Evolutionary conservation across 2,888 invertebrate species (phyloP).

Genomic region (Apotomis turbidana): DNA sequence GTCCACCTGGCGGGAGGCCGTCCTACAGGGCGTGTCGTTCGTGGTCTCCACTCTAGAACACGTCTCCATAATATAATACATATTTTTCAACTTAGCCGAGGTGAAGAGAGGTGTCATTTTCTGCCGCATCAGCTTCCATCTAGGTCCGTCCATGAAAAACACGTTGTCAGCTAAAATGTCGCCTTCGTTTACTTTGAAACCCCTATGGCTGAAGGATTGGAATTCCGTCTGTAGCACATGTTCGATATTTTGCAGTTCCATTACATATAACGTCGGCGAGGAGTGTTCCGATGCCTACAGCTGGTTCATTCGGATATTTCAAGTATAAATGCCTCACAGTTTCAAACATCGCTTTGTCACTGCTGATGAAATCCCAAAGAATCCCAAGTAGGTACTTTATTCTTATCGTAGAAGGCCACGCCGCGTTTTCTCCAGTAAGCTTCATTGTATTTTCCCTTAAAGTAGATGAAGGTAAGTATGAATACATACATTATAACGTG

Average conservation of each 20-base stretch:
- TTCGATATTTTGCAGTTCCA: slow-evolving; percentile 56
- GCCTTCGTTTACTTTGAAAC: slow-evolving; percentile 50
- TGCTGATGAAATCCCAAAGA: slow-evolving; percentile 55
- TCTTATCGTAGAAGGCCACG: slow-evolving; percentile 47
- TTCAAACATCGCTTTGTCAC: slow-evolving; percentile 56
- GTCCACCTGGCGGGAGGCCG: too few relatives aligned
- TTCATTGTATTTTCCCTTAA: slow-evolving; percentile 48
- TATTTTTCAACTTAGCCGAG: slow-evolving; percentile 64
- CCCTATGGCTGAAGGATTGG: slow-evolving; percentile 58
- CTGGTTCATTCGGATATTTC: slow-evolving; percentile 56
- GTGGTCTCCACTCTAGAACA: too few relatives aligned
- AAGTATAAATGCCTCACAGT: slow-evolving; percentile 55
- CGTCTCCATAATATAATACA: slow-evolving; percentile 69
- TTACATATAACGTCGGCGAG: slow-evolving; percentile 55
- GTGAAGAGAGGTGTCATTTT: slow-evolving; percentile 65
- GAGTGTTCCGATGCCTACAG: slow-evolving; percentile 40
- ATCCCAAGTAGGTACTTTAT: slow-evolving; percentile 57
- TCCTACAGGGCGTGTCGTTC: too few relatives aligned
- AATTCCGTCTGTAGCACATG: slow-evolving; percentile 57
- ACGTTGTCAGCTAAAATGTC: slow-evolving; percentile 61
- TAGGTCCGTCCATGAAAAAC: slow-evolving; percentile 56
- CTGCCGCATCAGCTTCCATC: slow-evolving; percentile 61
- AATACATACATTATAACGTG: too few relatives aligned
- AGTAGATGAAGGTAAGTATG: too few relatives aligned
- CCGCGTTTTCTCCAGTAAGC: slow-evolving; percentile 64